Evolutionary conservation across 2,797 vertebrate genomes (phyloP), one percentile per base, ranked within the genome.

Genomic region (Argya squamiceps): DNA sequence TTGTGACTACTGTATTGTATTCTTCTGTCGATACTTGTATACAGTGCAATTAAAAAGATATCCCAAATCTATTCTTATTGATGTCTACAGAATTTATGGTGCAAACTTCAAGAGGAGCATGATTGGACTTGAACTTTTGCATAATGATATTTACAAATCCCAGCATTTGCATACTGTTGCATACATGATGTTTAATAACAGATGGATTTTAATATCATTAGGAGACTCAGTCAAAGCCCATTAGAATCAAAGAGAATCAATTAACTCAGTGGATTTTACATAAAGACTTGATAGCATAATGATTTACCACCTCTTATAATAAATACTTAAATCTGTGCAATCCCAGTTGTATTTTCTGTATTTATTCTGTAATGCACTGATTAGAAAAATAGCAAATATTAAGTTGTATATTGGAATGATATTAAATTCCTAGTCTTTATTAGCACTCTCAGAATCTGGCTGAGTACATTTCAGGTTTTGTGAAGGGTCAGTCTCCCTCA

Each of bases 1-100:
- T 97, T 96, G 95, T 97, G 97, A 95, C 84, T 92, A 94, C 92
- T 92, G 89, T 94, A 89, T 96, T 93, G 94, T 97, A 94, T 97
- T 96, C 84, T 95, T 98, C 95, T 91, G 95, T 97, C 84, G 56
- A 96, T 80, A 95, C 88, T 97, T 98, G 96, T 96, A 96, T 93
- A 97, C 97, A 92, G 80, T 93, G 95, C 95, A 86, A 90, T 97
- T 97, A 94, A 92, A 96, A 96, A 87, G 82, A 94, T 95, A 93
- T 52, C 81, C 77, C 84, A 86, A 47, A 88, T 75, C 46, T 94
- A 24, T 75, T 91, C 70, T 85, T 85, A 68, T 41, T 88, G 67
- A 89, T 80, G 75, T 89, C 58, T 81, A 55, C 32, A 68, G 84
- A 94, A 79, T 60, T 73, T 75, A 26, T 78, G 41, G 92, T 88